phyloP scores from a whole-genome alignment of 2,888 invertebrate species.

The Tromatobia lineatoria region DNA sequence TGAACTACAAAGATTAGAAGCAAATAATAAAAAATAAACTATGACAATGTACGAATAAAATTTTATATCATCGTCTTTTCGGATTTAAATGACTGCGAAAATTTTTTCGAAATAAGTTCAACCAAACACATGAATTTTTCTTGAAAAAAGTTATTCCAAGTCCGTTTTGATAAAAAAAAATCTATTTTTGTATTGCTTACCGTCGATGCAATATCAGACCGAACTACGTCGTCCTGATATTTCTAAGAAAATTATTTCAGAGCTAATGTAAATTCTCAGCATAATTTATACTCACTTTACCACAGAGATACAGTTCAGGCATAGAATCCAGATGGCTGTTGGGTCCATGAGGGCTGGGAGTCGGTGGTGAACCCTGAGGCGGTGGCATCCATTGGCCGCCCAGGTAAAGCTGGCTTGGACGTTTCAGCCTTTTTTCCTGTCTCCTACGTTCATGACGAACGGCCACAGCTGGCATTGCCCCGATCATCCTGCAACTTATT shows the following conservation, averaged over 20 bases:
- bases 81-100: no score
- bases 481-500: constrained; percentile 89
- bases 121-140: no score
- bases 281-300: constrained; percentile 87
- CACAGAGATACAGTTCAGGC: constrained; percentile 91
- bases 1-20: no score
- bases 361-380: constrained; percentile 87
- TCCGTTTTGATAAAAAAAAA: not conserved
- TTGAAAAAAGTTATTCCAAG: not conserved
- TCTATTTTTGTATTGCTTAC: no score
- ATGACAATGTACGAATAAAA: no score
- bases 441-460: constrained; percentile 93
- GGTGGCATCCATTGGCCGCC: constrained; percentile 89
- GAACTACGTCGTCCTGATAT: not conserved
- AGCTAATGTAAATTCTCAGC: not conserved
- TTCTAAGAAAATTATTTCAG: not conserved
- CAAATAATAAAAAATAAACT: no score
- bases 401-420: constrained; percentile 89
- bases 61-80: no score
- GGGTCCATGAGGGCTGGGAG: constrained; percentile 88
- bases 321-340: constrained; percentile 87
- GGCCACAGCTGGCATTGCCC: constrained; percentile 95
- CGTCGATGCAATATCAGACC: not conserved
- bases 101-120: no score
- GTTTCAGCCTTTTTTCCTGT: constrained; percentile 89